Percentiles rank a stretch among this genome's conserved stretches.
Evolutionary conservation across 1,140 invertebrate species (phyloP).

Genomic region (Spodoptera litura): DNA sequence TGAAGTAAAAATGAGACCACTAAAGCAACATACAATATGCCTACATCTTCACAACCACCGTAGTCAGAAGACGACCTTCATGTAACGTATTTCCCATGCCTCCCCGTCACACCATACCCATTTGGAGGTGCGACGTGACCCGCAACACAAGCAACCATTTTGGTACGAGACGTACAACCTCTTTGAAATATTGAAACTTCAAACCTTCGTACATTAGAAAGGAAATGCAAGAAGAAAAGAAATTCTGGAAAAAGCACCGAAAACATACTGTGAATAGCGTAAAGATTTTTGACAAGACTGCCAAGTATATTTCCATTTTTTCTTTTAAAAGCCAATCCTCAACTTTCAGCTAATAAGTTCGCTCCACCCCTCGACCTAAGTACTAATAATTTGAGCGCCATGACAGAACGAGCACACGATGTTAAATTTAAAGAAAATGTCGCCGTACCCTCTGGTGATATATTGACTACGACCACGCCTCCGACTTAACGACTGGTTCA

Average conservation of each 20-base stretch:
- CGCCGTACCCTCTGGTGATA: conserved; percentile 8
- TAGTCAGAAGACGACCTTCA: conserved; percentile 43
- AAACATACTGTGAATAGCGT: too few species aligned
- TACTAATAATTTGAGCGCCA: conserved; percentile 11
- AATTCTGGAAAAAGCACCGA: neutral
- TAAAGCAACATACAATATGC: too few species aligned
- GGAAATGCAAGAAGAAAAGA: neutral
- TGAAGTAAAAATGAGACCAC: too few species aligned
- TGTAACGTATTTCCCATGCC: conserved; percentile 52
- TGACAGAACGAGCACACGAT: conserved; percentile 6
- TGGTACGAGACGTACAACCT: conserved; percentile 25
- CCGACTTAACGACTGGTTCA: conserved; percentile 27
- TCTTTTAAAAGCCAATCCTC: conserved; percentile 9
- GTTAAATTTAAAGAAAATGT: conserved; percentile 28
- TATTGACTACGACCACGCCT: conserved; percentile 22
- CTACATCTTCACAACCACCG: too few species aligned
- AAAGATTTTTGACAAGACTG: too few species aligned
- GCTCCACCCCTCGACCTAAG: neutral
- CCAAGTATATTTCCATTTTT: neutral
- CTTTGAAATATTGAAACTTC: conserved; percentile 51
- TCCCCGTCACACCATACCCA: conserved; percentile 4
- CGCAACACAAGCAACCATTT: conserved; percentile 33
- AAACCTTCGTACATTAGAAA: neutral
- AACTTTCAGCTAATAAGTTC: neutral
- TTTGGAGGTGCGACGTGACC: conserved; percentile 47